Conservation (phyloP, 2,113 vertebrate genomes). For the Excalfactoria chinensis region DNA sequence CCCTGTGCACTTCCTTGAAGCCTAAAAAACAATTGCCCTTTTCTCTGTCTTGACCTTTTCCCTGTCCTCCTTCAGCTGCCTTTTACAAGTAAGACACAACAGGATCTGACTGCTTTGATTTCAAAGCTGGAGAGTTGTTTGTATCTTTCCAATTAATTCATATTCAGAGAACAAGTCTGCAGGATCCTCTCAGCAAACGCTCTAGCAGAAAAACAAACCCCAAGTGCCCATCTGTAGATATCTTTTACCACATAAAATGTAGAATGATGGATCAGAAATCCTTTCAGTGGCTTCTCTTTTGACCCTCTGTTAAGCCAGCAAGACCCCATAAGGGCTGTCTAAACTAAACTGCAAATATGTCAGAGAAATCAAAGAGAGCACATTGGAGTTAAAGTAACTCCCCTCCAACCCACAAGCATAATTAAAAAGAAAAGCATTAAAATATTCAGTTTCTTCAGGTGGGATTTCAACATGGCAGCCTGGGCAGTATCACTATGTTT, state of each 20-base stretch:
- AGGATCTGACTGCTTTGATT: conserved; percentile 13
- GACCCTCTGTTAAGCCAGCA: background rate
- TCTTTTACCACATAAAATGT: background rate
- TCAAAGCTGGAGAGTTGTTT: background rate
- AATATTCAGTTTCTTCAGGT: background rate
- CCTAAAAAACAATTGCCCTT: background rate
- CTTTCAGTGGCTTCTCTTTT: background rate
- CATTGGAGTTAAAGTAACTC: background rate
- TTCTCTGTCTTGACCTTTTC: conserved; percentile 17
- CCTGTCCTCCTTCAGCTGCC: background rate
- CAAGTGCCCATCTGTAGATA: background rate
- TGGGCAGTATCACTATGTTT: background rate
- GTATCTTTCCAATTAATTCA: conserved; percentile 7
- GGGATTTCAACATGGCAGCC: background rate
- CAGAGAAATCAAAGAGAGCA: background rate
- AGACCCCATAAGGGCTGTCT: background rate
- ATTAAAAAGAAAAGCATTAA: background rate
- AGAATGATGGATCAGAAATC: background rate
- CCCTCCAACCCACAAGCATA: too few relatives aligned
- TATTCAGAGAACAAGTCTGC: background rate
- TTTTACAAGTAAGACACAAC: conserved; percentile 24
- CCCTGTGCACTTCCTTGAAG: background rate
- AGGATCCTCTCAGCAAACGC: background rate
- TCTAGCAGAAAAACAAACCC: background rate
- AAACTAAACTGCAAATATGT: background rate